Evolutionary conservation across 2,888 invertebrate species (phyloP).

Genomic region (Idaea biselata): DNA sequence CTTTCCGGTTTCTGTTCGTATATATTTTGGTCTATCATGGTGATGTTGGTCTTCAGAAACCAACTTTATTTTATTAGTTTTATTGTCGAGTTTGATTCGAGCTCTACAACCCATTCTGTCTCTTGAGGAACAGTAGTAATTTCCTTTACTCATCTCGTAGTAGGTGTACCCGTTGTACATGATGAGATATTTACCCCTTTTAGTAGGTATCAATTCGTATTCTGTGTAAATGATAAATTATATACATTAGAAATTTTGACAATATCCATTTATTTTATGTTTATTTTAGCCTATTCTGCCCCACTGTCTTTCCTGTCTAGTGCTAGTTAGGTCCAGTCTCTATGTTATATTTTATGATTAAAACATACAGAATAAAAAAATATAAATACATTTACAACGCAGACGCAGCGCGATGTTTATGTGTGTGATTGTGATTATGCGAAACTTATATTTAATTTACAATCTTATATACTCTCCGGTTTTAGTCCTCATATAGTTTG

Average conservation of each 20-base stretch:
- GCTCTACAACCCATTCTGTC: constrained; percentile 37
- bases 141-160: constrained; percentile 30
- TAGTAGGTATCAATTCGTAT: constrained; percentile 17
- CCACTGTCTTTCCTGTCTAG: too few species aligned
- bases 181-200: constrained; percentile 15
- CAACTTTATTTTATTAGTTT: constrained; percentile 30
- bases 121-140: constrained; percentile 36
- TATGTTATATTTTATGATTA: too few species aligned
- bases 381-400: too few species aligned
- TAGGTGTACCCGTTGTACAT: constrained; percentile 32
- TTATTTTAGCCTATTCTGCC: too few species aligned
- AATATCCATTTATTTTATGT: too few species aligned
- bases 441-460: constrained; percentile 25
- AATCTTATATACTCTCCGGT: neutral
- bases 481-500: neutral
- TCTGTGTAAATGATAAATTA: neutral
- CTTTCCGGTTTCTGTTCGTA: neutral
- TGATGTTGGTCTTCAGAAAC: constrained; percentile 5
- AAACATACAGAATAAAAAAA: too few species aligned
- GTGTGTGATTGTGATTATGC: constrained; percentile 19
- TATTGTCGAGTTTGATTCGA: constrained; percentile 36
- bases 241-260: too few species aligned
- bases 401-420: too few species aligned
- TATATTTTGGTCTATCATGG: neutral
- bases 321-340: too few species aligned